Percentiles rank a stretch among this genome's conserved stretches.
phyloP scores from a whole-genome alignment of 2,797 vertebrate species.

The Pantherophis vulpinus region DNA sequence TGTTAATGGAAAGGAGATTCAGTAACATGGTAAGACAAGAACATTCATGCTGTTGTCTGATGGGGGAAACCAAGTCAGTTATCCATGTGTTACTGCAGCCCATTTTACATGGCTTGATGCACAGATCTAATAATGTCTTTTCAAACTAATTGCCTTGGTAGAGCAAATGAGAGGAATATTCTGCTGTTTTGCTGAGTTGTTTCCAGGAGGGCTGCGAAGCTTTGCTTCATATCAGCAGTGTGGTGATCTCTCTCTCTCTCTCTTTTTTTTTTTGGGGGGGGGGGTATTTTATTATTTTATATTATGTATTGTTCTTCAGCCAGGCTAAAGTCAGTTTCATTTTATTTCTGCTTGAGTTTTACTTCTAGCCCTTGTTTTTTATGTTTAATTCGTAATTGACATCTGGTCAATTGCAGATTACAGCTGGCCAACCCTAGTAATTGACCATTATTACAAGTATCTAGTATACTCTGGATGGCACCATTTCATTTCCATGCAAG shows the following conservation, averaged over 20 bases:
- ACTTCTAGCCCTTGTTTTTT: neutral
- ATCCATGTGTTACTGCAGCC: neutral
- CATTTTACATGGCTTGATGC: accelerated
- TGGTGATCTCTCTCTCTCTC: neutral
- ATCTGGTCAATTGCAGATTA: neutral
- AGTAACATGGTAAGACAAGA: neutral
- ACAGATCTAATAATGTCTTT: neutral
- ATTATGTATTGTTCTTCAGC: neutral
- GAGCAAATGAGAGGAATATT: neutral
- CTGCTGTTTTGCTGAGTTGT: neutral
- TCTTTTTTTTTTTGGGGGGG: neutral
- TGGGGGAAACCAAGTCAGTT: neutral
- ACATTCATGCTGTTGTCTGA: neutral
- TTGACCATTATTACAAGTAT: neutral
- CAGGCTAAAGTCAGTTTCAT: neutral
- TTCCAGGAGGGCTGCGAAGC: neutral
- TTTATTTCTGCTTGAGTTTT: neutral
- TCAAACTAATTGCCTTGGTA: neutral
- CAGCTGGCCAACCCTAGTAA: neutral
- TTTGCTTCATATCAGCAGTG: neutral
- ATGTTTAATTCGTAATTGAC: neutral
- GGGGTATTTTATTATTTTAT: neutral
- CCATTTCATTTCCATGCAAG: neutral
- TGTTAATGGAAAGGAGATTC: neutral
- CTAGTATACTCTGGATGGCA: neutral